Percentiles rank a stretch among this genome's conserved stretches.
phyloP scores from a whole-genome alignment of 1,140 invertebrate genomes.

The Leptestheria dahalacensis region DNA sequence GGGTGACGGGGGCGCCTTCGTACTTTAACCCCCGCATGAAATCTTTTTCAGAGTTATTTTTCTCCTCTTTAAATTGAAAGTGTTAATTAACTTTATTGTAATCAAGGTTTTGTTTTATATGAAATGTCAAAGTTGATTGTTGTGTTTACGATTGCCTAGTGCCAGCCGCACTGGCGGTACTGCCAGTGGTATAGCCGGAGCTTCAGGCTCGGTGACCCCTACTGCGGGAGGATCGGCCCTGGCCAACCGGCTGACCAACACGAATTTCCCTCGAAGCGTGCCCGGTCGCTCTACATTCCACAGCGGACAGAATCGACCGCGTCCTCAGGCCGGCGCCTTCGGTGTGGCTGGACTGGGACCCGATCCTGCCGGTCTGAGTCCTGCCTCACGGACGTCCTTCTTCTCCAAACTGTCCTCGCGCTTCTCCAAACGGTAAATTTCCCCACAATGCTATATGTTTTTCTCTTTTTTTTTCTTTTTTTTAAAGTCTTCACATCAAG shows the following conservation, averaged over 20 bases:
- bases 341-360: constrained; percentile 25
- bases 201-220: constrained; percentile 2
- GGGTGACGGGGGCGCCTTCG: too few relatives aligned
- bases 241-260: constrained; percentile 4
- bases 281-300: constrained; percentile 91
- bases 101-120: too few relatives aligned
- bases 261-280: constrained; percentile 76
- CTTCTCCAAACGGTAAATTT: constrained; percentile 79
- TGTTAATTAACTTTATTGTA: too few relatives aligned
- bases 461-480: too few relatives aligned
- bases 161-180: too few relatives aligned
- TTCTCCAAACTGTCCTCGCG: constrained; percentile 94
- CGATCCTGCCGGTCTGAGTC: constrained; percentile 48
- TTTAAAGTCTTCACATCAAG: too few relatives aligned
- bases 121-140: too few relatives aligned
- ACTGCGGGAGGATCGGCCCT: background rate
- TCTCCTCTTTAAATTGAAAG: too few relatives aligned
- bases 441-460: too few relatives aligned
- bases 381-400: constrained; percentile 60
- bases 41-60: too few relatives aligned
- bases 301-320: constrained; percentile 55
- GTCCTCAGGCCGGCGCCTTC: constrained; percentile 25
- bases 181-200: background rate
- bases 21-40: too few relatives aligned
- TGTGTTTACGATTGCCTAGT: too few relatives aligned